phyloP scores from a whole-genome alignment of 2,797 vertebrate genomes.

The Euthynnus affinis region DNA sequence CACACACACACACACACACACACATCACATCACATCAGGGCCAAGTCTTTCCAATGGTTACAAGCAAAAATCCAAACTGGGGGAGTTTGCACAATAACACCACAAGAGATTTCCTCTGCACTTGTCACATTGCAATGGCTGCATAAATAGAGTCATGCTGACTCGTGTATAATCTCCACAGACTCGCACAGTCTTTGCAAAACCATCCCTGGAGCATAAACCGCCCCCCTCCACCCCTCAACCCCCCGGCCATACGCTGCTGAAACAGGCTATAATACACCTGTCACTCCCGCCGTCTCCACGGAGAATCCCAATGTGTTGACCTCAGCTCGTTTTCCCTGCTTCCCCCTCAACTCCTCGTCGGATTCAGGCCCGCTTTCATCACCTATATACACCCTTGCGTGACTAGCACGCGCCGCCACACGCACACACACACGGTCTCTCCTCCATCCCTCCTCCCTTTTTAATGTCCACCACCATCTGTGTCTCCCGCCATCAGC shows the following conservation, averaged over 20 bases:
- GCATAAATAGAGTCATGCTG: slow-evolving; percentile 61
- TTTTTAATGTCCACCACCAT: slow-evolving; percentile 73
- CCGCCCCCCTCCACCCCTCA: slow-evolving; percentile 5
- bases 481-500: slow-evolving; percentile 73
- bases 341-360: too few relatives aligned
- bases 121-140: slow-evolving; percentile 16
- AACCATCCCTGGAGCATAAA: slow-evolving; percentile 39
- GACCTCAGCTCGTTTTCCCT: slow-evolving; percentile 64
- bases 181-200: slow-evolving; percentile 18
- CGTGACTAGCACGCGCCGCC: too few relatives aligned
- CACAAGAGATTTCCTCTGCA: slow-evolving; percentile 44
- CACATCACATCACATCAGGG: too few relatives aligned
- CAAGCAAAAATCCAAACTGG: not conserved
- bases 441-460: slow-evolving; percentile 13
- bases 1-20: not conserved
- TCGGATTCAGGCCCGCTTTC: slow-evolving; percentile 58
- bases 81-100: slow-evolving; percentile 21
- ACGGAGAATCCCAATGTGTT: slow-evolving; percentile 51
- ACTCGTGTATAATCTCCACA: slow-evolving; percentile 47
- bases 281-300: slow-evolving; percentile 57
- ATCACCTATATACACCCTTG: slow-evolving; percentile 52
- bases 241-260: too few relatives aligned
- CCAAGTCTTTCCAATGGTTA: not conserved
- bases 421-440: not conserved
- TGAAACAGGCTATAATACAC: slow-evolving; percentile 53